Evolutionary conservation across 2,797 vertebrate species (phyloP).

Genomic region (Sebastiscus albofasciatus): DNA sequence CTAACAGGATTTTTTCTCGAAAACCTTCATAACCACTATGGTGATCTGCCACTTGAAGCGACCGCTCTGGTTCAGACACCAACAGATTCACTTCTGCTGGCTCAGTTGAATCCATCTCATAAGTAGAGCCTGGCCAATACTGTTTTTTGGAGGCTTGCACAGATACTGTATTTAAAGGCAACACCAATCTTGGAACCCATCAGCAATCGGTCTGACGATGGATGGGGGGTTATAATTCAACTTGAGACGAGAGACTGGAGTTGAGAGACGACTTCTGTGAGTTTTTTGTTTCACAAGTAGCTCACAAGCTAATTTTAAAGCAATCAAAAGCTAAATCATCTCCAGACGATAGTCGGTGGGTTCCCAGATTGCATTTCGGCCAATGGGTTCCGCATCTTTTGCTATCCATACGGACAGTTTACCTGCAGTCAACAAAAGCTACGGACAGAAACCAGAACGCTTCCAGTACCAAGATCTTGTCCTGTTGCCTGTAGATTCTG

Average conservation of each 20-base stretch:
- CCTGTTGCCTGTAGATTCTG: neutral
- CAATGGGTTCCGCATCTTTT: no score
- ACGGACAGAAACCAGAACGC: neutral
- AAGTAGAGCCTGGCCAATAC: neutral
- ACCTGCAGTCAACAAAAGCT: no score
- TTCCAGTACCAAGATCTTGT: neutral
- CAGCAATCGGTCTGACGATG: neutral
- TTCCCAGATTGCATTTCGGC: no score
- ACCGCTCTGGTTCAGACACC: neutral
- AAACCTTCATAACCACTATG: neutral
- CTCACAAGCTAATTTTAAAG: neutral
- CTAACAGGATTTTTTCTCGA: neutral
- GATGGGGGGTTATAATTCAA: neutral
- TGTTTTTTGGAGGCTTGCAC: neutral
- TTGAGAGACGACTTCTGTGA: neutral
- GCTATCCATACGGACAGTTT: no score
- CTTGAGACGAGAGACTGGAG: neutral
- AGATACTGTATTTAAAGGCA: neutral
- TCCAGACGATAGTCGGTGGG: no score
- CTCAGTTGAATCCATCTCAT: neutral
- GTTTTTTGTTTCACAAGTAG: neutral
- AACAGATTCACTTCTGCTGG: neutral
- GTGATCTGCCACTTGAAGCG: neutral
- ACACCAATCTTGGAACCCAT: neutral
- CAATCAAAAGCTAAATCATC: neutral